Evolutionary conservation across 2,113 vertebrate species (phyloP).

Genomic region (Myocastor coypus): DNA sequence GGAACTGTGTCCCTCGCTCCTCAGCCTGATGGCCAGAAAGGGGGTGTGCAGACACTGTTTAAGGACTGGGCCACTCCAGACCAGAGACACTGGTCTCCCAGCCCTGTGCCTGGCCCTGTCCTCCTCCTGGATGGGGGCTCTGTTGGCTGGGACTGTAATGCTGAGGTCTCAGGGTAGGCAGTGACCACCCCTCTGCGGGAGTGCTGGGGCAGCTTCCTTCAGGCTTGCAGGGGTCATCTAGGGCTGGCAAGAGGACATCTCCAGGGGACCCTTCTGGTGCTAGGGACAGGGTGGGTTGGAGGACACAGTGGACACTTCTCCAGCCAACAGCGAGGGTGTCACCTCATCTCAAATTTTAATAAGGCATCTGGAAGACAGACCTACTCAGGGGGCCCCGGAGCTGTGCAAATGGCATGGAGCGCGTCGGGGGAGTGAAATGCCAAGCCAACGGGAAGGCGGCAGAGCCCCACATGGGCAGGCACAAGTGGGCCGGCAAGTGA

Average conservation of each 20-base stretch:
- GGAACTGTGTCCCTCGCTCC: too few relatives aligned
- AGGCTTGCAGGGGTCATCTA: neutral
- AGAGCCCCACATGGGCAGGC: constrained; percentile 48
- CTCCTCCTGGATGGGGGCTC: neutral
- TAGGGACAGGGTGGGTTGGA: neutral
- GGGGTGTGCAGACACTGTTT: neutral
- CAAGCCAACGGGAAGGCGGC: constrained; percentile 54
- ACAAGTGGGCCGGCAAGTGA: constrained; percentile 61
- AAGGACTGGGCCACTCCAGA: neutral
- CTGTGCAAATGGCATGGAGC: constrained; percentile 58
- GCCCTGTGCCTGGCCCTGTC: neutral
- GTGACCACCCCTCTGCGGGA: neutral
- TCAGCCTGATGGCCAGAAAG: neutral
- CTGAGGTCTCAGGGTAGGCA: accelerated
- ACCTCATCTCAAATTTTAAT: constrained; percentile 1
- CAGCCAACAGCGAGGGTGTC: neutral
- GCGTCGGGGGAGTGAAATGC: constrained; percentile 61
- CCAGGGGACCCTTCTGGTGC: neutral
- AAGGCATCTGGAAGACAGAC: constrained; percentile 25
- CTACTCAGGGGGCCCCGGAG: neutral
- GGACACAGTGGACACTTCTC: neutral
- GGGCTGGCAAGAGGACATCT: neutral
- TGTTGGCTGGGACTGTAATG: neutral
- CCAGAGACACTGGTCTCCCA: neutral
- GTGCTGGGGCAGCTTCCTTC: neutral